Evolutionary conservation across 2,113 vertebrate species (phyloP).

Genomic region (Anarrhichthys ocellatus): DNA sequence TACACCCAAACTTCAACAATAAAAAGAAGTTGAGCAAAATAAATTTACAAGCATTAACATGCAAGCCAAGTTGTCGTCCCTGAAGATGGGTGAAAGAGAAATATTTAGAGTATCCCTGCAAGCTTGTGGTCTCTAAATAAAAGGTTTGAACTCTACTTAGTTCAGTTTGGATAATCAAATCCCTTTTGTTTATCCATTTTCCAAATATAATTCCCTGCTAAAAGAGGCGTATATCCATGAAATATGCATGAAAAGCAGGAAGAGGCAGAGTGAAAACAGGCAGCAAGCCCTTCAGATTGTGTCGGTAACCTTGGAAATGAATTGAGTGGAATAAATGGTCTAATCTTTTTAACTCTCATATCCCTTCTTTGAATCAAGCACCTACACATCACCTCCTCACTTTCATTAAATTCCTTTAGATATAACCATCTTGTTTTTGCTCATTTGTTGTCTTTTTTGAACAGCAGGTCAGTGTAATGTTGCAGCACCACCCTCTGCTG

Average conservation of each 20-base stretch:
- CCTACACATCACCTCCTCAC: not conserved
- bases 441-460: no score
- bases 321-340: not conserved
- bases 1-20: not conserved
- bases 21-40: not conserved
- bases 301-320: constrained; percentile 17
- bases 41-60: not conserved
- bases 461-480: not conserved
- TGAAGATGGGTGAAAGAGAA: not conserved
- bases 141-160: constrained; percentile 14
- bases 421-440: not conserved
- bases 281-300: not conserved
- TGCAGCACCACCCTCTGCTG: constrained; percentile 13
- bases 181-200: constrained; percentile 50
- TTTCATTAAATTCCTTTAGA: not conserved
- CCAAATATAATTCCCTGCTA: constrained; percentile 51
- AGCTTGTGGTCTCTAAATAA: constrained; percentile 4
- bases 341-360: not conserved
- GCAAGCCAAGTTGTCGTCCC: not conserved
- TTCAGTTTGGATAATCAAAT: constrained; percentile 39
- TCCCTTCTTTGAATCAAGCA: not conserved
- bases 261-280: constrained; percentile 7
- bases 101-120: not conserved
- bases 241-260: constrained; percentile 50
- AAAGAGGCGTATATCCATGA: constrained; percentile 41